Conservation (phyloP, 2,113 vertebrate genomes). For the Bucco capensis region DNA sequence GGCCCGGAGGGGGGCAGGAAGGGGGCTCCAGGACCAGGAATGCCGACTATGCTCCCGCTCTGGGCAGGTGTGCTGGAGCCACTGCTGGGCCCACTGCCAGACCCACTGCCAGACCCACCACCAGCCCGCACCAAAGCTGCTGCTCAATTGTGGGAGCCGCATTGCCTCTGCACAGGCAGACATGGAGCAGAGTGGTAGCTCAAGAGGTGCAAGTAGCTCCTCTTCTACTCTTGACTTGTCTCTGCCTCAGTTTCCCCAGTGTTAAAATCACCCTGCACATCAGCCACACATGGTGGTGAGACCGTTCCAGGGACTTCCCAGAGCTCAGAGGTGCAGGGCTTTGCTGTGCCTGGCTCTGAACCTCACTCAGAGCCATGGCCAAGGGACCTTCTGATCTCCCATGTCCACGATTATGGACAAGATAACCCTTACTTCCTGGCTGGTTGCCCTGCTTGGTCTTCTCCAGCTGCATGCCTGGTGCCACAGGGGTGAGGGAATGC, state of each 20-base stretch:
- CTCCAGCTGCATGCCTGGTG: accelerated
- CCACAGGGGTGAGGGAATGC: not conserved
- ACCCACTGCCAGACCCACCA: not conserved
- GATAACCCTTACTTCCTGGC: not conserved
- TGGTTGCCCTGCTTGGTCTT: not conserved
- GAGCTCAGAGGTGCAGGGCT: not conserved
- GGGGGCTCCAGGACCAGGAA: conserved; percentile 8
- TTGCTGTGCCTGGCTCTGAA: not conserved
- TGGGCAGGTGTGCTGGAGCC: conserved; percentile 12
- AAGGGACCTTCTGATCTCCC: not conserved
- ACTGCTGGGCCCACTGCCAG: accelerated
- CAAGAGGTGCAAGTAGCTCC: not conserved
- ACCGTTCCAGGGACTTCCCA: accelerated
- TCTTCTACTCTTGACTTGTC: not conserved
- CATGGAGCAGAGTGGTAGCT: accelerated
- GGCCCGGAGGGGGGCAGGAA: conserved; percentile 14
- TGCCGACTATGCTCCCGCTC: not conserved
- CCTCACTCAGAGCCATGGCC: not conserved
- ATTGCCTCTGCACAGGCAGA: accelerated
- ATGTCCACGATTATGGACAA: not conserved
- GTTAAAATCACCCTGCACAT: not conserved
- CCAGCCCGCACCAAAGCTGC: accelerated
- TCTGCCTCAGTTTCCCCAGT: not conserved
- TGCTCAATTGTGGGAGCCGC: accelerated
- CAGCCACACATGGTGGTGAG: accelerated